A percentile compares a stretch with the other conserved stretches of the same genome.
Conservation (phyloP, 1,140 invertebrate species). For the Bradynema listronoti region DNA sequence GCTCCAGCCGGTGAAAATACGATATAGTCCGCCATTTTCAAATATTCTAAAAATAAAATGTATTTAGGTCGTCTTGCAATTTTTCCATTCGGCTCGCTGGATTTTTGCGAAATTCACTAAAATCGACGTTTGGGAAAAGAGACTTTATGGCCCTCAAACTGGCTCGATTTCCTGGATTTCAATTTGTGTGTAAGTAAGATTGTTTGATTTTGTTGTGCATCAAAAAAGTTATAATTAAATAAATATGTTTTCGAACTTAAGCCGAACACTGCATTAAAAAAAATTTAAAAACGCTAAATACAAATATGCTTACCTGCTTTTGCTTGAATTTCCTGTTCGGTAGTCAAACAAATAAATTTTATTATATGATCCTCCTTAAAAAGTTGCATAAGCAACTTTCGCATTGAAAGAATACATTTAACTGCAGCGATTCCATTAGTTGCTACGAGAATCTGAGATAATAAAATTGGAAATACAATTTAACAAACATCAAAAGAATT, state of each 20-base stretch:
- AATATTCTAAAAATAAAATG: constrained; percentile 75
- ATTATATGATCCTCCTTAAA: constrained; percentile 88
- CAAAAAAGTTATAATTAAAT: no score
- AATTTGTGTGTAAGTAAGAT: no score
- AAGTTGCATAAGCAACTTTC: constrained; percentile 97
- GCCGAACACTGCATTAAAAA: background rate
- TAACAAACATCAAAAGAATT: constrained; percentile 7
- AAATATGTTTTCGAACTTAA: no score
- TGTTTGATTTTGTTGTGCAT: no score
- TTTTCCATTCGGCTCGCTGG: background rate
- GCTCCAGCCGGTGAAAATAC: constrained; percentile 92
- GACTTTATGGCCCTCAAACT: no score
- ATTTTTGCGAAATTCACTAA: no score
- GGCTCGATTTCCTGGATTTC: no score
- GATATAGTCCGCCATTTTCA: constrained; percentile 97
- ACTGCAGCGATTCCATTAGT: constrained; percentile 99
- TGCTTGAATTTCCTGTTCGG: constrained; percentile 84
- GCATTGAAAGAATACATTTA: constrained; percentile 97
- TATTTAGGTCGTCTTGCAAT: no score
- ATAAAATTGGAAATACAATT: background rate
- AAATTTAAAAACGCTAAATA: constrained; percentile 1
- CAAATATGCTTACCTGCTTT: constrained; percentile 61
- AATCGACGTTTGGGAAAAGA: no score
- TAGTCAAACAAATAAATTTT: constrained; percentile 96
- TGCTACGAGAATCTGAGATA: constrained; percentile 80